Evolutionary conservation across 2,888 invertebrate genomes (phyloP).

Genomic region (Acanthosepion pharaonis): DNA sequence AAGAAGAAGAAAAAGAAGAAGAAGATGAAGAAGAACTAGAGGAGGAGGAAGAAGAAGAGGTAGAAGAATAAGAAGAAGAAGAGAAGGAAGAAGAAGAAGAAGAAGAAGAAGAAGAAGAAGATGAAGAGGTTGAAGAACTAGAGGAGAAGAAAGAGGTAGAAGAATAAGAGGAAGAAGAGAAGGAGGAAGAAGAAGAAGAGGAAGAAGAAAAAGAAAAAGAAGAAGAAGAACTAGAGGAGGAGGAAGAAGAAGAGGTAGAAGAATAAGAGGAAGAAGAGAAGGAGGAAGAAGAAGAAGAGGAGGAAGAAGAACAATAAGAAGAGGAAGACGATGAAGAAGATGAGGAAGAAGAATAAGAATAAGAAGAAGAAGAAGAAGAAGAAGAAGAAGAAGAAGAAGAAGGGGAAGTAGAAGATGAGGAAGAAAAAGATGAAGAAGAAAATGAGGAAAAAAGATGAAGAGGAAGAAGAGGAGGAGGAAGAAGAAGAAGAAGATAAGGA

Average conservation of each 20-base stretch:
- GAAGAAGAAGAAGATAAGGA: not conserved
- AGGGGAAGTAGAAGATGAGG: not conserved
- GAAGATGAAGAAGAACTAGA: no score
- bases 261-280: no score
- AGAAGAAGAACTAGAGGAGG: no score
- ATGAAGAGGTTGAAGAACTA: accelerated
- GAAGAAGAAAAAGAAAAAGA: no score
- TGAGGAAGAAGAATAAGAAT: not conserved
- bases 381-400: not conserved
- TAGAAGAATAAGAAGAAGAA: no score
- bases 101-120: no score
- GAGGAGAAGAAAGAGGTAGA: not conserved
- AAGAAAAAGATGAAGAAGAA: not conserved
- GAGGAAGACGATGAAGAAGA: accelerated
- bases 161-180: not conserved
- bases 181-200: not conserved
- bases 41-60: no score
- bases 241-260: no score
- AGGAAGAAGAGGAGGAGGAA: accelerated
- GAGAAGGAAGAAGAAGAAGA: no score
- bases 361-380: not conserved
- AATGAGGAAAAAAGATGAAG: not conserved
- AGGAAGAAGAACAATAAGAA: no score
- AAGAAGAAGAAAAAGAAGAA: no score
- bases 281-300: no score